These are phyloP conservation scores for Myiotriccus ornatus DNA, from an alignment of 2,797 vertebrate genomes.

Conservation along the genomic window DNA sequence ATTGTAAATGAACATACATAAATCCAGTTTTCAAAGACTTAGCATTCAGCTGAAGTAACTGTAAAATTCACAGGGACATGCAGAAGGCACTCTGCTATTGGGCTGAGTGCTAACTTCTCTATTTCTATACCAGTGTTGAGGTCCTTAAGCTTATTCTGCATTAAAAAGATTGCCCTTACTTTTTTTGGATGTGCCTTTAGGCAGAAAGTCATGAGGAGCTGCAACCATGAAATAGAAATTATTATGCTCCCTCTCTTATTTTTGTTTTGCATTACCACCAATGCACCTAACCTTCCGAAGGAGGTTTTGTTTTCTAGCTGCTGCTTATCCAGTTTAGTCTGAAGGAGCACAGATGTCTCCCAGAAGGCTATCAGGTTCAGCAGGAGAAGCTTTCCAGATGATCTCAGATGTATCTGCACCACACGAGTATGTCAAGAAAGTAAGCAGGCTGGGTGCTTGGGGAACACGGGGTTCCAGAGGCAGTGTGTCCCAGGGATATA, in stretches of 20 bases:
- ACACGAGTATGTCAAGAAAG: background rate
- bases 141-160: background rate
- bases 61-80: background rate
- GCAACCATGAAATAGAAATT: background rate
- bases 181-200: background rate
- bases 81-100: accelerated
- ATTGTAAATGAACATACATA: background rate
- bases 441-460: background rate
- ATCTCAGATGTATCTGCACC: background rate
- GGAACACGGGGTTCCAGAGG: background rate
- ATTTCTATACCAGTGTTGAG: background rate
- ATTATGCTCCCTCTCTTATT: background rate
- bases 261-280: background rate
- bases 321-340: background rate
- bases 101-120: background rate
- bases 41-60: background rate
- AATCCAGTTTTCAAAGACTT: background rate
- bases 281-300: background rate
- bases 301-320: background rate
- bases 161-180: background rate
- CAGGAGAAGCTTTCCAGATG: background rate
- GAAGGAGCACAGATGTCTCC: background rate
- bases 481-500: background rate
- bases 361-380: background rate
- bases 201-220: background rate